Base-by-base conservation (phyloP, 2,888 invertebrate genomes). In the Hypomecis punctinalis region DNA sequence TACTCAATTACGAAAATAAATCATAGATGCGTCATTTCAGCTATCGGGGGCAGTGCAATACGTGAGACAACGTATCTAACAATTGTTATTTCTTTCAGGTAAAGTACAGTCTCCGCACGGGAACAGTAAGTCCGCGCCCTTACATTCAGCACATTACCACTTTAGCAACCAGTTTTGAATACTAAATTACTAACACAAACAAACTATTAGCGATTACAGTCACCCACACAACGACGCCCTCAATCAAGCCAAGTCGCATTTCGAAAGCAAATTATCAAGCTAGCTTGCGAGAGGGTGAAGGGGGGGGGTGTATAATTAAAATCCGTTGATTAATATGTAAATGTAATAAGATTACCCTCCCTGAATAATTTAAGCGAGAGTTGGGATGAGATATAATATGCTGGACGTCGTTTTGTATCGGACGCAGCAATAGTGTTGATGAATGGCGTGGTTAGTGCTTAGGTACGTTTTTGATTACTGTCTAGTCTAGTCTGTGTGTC, bases 281-380 rank as follows among this genome's bases (percentile, higher is more conserved):
- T 81, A 81, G 83, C 82, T 72, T 64, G 72, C 68, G 61, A 65
- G 63, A 23, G 57, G 85, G 93, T 90, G 91, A 93, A 94, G 93
- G 93, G 90, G 91, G 93, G 94, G 93, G 95, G 95, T 94, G 96
- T 96, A 97, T 97, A 97, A 97, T 97, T 97, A 97, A 97, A 97
- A 97, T 97, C 97, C 97, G 97, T 97, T 97, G 97, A 97, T 97
- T 97, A 97, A 97, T 97, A 97, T 97, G 97, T 97, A 97, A 97
- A 97, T 97, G 97, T 97, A 97, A 97, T 97, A 97, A 97, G 97
- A 97, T 97, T 97, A 97, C 97, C 97, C 96, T 96, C 96, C 96
- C 95, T 96, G 96, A 96, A 96, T 96, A 96, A 95, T 95, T 94
- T 91, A 91, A 85, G 83, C 84, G 86, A 68, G 85, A 81, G 81